Percentiles rank a stretch among this genome's conserved stretches.
Conservation (phyloP, 1,140 invertebrate species). For the Ooceraea biroi region DNA sequence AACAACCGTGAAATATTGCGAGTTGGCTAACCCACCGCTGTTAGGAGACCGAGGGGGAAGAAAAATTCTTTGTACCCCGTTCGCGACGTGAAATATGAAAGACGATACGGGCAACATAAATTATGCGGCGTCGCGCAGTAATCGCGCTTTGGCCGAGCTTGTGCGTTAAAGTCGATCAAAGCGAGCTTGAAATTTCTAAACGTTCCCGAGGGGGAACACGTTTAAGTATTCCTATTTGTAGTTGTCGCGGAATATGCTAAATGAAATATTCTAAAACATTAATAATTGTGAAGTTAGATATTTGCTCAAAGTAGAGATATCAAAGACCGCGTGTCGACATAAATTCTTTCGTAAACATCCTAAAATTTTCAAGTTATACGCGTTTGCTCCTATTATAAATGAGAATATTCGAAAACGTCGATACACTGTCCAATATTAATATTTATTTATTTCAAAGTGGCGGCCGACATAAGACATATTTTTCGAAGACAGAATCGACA, state of each 20-base stretch:
- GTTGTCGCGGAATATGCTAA: too few relatives aligned
- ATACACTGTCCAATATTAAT: conserved; percentile 20
- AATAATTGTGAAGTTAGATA: too few relatives aligned
- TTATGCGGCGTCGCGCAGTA: conserved; percentile 21
- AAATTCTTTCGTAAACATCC: too few relatives aligned
- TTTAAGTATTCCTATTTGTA: not conserved
- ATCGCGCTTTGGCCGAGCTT: not conserved
- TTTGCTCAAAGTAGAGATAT: too few relatives aligned
- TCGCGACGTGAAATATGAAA: conserved; percentile 44
- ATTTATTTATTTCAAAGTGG: conserved; percentile 33
- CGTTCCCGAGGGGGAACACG: not conserved
- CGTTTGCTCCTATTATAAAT: not conserved
- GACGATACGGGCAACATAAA: conserved; percentile 38
- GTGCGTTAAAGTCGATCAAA: conserved; percentile 6
- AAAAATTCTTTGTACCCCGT: conserved; percentile 28
- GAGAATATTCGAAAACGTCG: conserved; percentile 29
- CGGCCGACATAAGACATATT: conserved; percentile 20
- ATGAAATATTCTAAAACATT: too few relatives aligned
- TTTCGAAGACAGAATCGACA: conserved; percentile 37
- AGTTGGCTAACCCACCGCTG: conserved; percentile 35
- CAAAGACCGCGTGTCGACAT: too few relatives aligned
- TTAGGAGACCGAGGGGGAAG: conserved; percentile 1
- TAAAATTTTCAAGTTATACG: not conserved
- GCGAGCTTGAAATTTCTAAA: conserved; percentile 7
- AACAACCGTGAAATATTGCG: conserved; percentile 51